A percentile compares a stretch with the other conserved stretches of the same genome.
phyloP scores from a whole-genome alignment of 1,140 invertebrate species.

The Sitobion miscanthi region DNA sequence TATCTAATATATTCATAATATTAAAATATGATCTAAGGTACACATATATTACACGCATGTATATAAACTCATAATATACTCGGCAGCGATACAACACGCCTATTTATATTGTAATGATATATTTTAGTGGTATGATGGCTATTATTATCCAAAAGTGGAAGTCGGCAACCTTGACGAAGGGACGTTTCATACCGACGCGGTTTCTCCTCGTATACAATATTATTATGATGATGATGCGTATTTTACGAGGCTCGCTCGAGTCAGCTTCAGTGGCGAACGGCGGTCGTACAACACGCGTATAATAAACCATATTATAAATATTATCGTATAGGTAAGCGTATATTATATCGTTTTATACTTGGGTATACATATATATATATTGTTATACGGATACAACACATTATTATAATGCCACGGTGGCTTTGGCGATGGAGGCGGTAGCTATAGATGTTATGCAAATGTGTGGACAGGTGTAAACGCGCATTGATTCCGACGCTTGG shows the following conservation, averaged over 20 bases:
- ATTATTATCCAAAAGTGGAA: slow-evolving; percentile 1
- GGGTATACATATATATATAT: neutral
- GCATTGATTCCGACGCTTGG: neutral
- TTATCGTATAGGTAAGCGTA: neutral
- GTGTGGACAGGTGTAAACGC: slow-evolving; percentile 3
- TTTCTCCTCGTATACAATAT: neutral
- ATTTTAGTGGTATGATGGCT: neutral
- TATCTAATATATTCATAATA: neutral
- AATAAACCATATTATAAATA: neutral
- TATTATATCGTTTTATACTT: neutral
- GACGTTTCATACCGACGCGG: neutral
- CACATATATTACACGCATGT: neutral
- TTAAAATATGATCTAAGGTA: no score
- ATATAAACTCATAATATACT: neutral
- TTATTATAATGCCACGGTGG: slow-evolving; percentile 14
- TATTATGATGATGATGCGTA: neutral
- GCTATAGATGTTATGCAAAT: slow-evolving; percentile 33
- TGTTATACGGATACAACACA: neutral
- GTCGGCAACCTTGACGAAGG: slow-evolving; percentile 2
- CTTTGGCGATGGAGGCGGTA: neutral
- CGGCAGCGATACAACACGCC: neutral
- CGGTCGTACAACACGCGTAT: neutral
- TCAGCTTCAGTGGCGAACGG: neutral
- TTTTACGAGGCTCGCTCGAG: neutral
- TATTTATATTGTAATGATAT: neutral